Evolutionary conservation across 2,888 invertebrate genomes (phyloP).

Genomic region (Epistrophe eligans): DNA sequence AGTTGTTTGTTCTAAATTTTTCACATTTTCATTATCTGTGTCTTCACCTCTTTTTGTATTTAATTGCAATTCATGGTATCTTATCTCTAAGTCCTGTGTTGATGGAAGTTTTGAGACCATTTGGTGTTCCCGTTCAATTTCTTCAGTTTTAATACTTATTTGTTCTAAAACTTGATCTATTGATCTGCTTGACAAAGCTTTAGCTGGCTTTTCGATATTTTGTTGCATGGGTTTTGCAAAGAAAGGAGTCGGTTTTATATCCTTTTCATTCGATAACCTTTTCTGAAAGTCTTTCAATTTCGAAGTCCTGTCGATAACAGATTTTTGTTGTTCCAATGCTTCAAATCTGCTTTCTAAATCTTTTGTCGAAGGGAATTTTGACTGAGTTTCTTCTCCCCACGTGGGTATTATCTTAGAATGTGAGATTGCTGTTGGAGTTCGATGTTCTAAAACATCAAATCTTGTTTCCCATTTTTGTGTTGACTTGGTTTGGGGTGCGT

Average conservation of each 20-base stretch:
- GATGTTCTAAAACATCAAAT: conserved; percentile 79
- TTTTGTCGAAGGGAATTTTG: conserved; percentile 67
- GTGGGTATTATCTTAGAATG: background rate
- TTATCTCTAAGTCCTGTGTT: conserved; percentile 46
- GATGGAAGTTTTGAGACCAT: conserved; percentile 25
- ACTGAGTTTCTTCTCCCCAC: background rate
- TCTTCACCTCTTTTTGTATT: conserved; percentile 76
- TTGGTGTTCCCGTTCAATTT: conserved; percentile 11
- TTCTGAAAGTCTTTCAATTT: conserved; percentile 76
- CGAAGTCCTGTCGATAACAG: conserved; percentile 76
- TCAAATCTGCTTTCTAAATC: conserved; percentile 41
- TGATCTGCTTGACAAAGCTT: conserved; percentile 8
- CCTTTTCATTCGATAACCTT: background rate
- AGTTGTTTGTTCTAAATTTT: conserved; percentile 77
- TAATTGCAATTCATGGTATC: conserved; percentile 79
- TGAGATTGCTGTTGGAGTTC: background rate
- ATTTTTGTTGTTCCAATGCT: conserved; percentile 35
- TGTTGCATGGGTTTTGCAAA: background rate
- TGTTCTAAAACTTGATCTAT: conserved; percentile 37
- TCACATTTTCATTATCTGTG: background rate
- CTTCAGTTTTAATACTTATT: conserved; percentile 20
- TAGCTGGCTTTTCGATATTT: background rate
- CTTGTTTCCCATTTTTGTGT: conserved; percentile 77
- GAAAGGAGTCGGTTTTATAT: background rate
- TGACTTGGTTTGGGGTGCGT: conserved; percentile 77